Percentiles rank a stretch among this genome's conserved stretches.
Evolutionary conservation across 2,797 vertebrate genomes (phyloP).

Genomic region (Sebastiscus albofasciatus): DNA sequence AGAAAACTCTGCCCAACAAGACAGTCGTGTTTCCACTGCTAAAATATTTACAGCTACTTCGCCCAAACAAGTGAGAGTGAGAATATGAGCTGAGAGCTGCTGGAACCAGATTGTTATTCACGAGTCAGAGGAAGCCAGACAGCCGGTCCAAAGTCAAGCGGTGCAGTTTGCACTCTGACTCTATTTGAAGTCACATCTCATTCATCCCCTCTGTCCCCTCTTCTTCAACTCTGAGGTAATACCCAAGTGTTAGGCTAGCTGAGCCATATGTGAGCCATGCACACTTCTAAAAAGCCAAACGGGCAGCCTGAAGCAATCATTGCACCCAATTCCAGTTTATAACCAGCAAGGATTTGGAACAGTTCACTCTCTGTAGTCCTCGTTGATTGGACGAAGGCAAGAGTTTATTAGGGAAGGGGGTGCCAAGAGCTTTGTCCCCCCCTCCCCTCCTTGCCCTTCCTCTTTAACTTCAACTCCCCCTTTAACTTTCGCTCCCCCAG

Average conservation of each 20-base stretch:
- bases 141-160: slow-evolving; percentile 44
- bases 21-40: slow-evolving; percentile 69
- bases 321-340: slow-evolving; percentile 83
- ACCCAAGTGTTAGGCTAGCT: slow-evolving; percentile 66
- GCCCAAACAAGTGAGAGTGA: slow-evolving; percentile 58
- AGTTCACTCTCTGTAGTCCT: slow-evolving; percentile 68
- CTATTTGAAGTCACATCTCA: slow-evolving; percentile 60
- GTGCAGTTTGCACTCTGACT: slow-evolving; percentile 45
- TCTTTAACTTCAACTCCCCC: slow-evolving; percentile 80
- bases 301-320: slow-evolving; percentile 84
- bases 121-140: slow-evolving; percentile 33
- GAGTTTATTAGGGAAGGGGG: slow-evolving; percentile 78
- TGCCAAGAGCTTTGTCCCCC: slow-evolving; percentile 72
- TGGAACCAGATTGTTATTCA: slow-evolving; percentile 51
- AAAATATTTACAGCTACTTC: slow-evolving; percentile 72
- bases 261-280: slow-evolving; percentile 78
- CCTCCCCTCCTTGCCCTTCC: slow-evolving; percentile 68
- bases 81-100: slow-evolving; percentile 49
- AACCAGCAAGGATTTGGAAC: slow-evolving; percentile 78
- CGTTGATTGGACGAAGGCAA: slow-evolving; percentile 72
- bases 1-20: slow-evolving; percentile 63
- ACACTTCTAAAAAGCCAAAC: slow-evolving; percentile 76
- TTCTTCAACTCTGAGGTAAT: slow-evolving; percentile 72
- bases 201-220: slow-evolving; percentile 58
- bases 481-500: slow-evolving; percentile 80